Evolutionary conservation across 2,113 vertebrate genomes (phyloP).

Genomic region (Callospermophilus lateralis): DNA sequence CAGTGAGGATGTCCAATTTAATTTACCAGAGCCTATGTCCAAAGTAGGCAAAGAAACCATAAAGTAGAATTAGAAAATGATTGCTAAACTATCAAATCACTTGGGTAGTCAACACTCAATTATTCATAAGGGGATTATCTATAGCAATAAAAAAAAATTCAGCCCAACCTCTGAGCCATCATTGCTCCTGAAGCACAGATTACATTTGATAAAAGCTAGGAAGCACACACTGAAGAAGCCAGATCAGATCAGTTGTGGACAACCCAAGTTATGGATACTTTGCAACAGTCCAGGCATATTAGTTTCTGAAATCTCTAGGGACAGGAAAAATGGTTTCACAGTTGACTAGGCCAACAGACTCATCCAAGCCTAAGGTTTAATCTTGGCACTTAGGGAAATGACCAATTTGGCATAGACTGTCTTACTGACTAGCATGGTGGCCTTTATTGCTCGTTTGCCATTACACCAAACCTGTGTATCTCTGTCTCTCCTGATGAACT

Average conservation of each 20-base stretch:
- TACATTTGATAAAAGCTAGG: conserved; percentile 1
- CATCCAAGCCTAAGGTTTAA: neutral
- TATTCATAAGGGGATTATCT: conserved; percentile 73
- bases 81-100: conserved; percentile 78
- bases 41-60: conserved; percentile 77
- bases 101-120: conserved; percentile 72
- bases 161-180: conserved; percentile 61
- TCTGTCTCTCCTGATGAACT: neutral
- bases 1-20: conserved; percentile 78
- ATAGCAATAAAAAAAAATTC: conserved; percentile 60
- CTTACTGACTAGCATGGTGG: neutral
- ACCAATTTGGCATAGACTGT: too few relatives aligned
- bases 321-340: neutral
- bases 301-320: neutral
- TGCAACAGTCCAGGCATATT: neutral
- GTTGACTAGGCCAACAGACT: neutral
- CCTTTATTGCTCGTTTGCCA: neutral
- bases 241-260: neutral
- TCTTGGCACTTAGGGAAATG: neutral
- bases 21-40: conserved; percentile 75
- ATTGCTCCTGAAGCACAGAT: conserved; percentile 39
- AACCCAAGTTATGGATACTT: neutral
- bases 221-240: neutral
- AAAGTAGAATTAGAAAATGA: conserved; percentile 79
- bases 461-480: neutral